A percentile compares a stretch with the other conserved stretches of the same genome.
phyloP scores from a whole-genome alignment of 37 sponge, comb jelly and placozoan species.

The Axinella damicornis region DNA sequence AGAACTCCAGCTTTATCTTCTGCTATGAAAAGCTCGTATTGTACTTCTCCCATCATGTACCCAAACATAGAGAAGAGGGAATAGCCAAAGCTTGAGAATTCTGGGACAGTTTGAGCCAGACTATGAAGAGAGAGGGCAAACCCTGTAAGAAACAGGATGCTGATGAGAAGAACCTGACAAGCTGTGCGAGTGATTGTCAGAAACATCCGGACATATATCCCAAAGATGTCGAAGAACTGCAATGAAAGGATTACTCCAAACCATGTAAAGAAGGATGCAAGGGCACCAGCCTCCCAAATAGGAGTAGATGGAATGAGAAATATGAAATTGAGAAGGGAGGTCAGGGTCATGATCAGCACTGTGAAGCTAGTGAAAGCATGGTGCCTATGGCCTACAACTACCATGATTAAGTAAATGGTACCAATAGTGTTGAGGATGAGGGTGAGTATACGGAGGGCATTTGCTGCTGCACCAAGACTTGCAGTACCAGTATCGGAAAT shows the following conservation, averaged over 20 bases:
- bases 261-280: conserved; percentile 85
- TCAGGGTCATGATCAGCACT: no score
- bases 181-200: conserved; percentile 70
- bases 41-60: conserved; percentile 71
- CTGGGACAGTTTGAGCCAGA: conserved; percentile 47
- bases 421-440: no score
- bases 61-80: conserved; percentile 74
- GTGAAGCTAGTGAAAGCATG: no score
- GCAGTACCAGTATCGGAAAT: no score
- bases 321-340: conserved; percentile 30
- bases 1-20: conserved; percentile 41
- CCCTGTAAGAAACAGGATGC: conserved; percentile 65
- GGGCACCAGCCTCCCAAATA: conserved; percentile 76
- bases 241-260: conserved; percentile 70
- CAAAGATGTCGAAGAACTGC: conserved; percentile 79
- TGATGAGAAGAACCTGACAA: conserved; percentile 56
- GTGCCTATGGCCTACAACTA: no score
- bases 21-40: conserved; percentile 40
- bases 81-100: conserved; percentile 42
- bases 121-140: conserved; percentile 78
- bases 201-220: conserved; percentile 90
- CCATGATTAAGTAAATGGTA: no score
- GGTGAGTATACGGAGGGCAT: no score
- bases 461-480: no score
- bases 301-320: not conserved